Conservation (phyloP, 2,888 invertebrate genomes). For the Periphyllus acericola region DNA sequence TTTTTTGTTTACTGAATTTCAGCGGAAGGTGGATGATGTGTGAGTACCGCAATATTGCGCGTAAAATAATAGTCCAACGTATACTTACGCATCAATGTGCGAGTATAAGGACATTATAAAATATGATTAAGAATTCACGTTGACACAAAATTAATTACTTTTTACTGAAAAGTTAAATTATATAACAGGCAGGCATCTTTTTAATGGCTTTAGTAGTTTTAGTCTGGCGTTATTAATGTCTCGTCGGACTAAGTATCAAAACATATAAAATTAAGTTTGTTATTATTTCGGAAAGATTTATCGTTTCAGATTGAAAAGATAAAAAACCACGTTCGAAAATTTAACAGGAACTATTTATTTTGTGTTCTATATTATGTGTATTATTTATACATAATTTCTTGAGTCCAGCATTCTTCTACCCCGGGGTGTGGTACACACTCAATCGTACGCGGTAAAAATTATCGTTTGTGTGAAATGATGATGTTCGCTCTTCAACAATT, state of each 20-base stretch:
- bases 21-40: no score
- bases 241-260: slow-evolving; percentile 14
- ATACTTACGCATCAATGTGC: not conserved
- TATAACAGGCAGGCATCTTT: slow-evolving; percentile 2
- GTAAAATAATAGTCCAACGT: not conserved
- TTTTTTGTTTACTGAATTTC: not conserved
- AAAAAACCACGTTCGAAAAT: slow-evolving; percentile 36
- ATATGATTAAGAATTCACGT: not conserved
- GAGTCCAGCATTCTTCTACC: slow-evolving; percentile 22
- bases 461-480: not conserved
- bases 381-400: slow-evolving; percentile 14
- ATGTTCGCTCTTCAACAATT: not conserved
- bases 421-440: not conserved
- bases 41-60: not conserved
- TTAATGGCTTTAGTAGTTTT: slow-evolving; percentile 33
- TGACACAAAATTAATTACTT: slow-evolving; percentile 37
- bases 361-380: slow-evolving; percentile 22
- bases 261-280: slow-evolving; percentile 34
- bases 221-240: slow-evolving; percentile 26
- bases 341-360: slow-evolving; percentile 23
- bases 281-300: slow-evolving; percentile 54
- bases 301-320: slow-evolving; percentile 35
- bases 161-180: slow-evolving; percentile 36
- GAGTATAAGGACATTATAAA: not conserved
- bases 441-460: not conserved